Base-by-base conservation (phyloP, 2,797 vertebrate species). In the Chiroxiphia lanceolata region DNA sequence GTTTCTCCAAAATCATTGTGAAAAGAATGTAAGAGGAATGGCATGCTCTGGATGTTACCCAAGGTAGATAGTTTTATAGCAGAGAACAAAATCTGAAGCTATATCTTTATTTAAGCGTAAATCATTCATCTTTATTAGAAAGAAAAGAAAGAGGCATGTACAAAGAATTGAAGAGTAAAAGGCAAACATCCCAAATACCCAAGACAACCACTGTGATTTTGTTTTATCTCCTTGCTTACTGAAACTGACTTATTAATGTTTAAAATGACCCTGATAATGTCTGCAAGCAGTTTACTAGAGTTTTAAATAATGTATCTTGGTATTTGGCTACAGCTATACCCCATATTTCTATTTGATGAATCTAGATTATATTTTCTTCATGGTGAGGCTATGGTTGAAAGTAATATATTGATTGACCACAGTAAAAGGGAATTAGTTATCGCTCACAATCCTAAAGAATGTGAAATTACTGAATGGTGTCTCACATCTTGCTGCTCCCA, bases 261-360 rank as follows among this genome's bases (percentile, higher is more conserved):
- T 89, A 86, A 94, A 93, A 86, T 67, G 72, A 15, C 26, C 71
- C n/a, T 78, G 42, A 75, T 81, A 91, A 86, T 64, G 47, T 89
- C 85, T 93, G 67, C 65, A 83, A 94, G 88, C 15, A 72, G 42
- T 72, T 94, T 77, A 84, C 40, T 67, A 38, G 63, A 92, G 72
- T 88, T 94, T 93, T 95, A 96, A 96, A 96, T 96, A 95, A 91
- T 83, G 12, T 78, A 91, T 83, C 48, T 78, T 78, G 51, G 42
- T 81, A 70, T 91, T 88, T 90, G 88, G 38, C 70, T 89, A 64
- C 20, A 92, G 23, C 38, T 34, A 33, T 69, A 86, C 47, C 45
- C 81, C 61, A 47, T 88, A 75, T 72, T 94, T 94, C 50, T 68
- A 17, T 74, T 75, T 94, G 72, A 83, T 89, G 23, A 86, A 88